Evolutionary conservation across 2,888 invertebrate genomes (phyloP), one percentile per base, ranked within the genome.

Genomic region (Elmis aenea): DNA sequence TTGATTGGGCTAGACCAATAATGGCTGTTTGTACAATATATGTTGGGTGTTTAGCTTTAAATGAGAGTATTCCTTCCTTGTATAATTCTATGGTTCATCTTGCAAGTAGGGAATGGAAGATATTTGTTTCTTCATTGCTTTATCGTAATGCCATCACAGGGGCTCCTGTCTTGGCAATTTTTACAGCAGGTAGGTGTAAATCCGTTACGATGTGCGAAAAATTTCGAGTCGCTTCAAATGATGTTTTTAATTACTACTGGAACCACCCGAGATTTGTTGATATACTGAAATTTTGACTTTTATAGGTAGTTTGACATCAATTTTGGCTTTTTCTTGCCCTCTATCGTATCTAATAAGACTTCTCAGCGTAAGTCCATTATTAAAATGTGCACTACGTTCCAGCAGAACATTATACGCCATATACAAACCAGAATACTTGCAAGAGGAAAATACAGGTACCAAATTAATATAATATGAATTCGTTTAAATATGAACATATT

Each of bases 321-420:
- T 78, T 31, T 60, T 79, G 33, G 79, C 79, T 3, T 79, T 79
- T 48, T 75, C 78, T 11, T 79, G 79, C 53, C 79, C 78, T 1
- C 59, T 79, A 33, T 71, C 75, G 3, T 76, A 78, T 51, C 70
- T 79, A 65, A 75, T 79, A 40, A 75, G 75, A 15, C 58, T 78
- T 20, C 69, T 78, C 64, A 77, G 76, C 50, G 74, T 73, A 1
- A 73, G 77, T 34, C 74, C 74, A 44, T 63, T 79, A 42, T 45
- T 62, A 26, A 65, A 62, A 47, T 59, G 63, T 43, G 51, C 59
- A 23, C 38, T 64, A 13, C 52, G 52, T 36, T 62, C 64, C 3
- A 53, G 55, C 13, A 57, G 56, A 31, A 53, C 61, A n/a, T 42
- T 66, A 6, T 70, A 75, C 43, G 70, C 73, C 64, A 64, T 75